Evolutionary conservation across 2,888 invertebrate genomes (phyloP).

Genomic region (Chloroclysta siterata): DNA sequence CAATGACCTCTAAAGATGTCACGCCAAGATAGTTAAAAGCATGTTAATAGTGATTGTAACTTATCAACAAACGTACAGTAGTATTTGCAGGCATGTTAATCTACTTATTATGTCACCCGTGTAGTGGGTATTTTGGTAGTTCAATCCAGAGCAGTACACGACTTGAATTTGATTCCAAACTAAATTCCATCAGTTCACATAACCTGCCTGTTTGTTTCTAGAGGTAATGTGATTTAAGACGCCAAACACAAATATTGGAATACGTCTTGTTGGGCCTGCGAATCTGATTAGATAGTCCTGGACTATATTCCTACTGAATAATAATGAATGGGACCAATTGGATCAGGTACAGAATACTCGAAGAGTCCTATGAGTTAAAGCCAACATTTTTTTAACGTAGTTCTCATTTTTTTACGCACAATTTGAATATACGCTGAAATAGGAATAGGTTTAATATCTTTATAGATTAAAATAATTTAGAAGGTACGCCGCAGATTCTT

Average conservation of each 20-base stretch:
- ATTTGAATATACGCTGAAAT: too few relatives aligned
- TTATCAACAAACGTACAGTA: conserved; percentile 8
- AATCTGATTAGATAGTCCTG: conserved; percentile 72
- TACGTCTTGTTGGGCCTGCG: conserved; percentile 67
- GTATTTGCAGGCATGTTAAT: conserved; percentile 20
- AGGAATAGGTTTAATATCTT: too few relatives aligned
- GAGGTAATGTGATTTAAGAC: conserved; percentile 80
- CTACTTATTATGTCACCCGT: conserved; percentile 31
- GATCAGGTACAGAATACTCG: conserved; percentile 44
- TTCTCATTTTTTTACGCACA: too few relatives aligned
- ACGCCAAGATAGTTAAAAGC: conserved; percentile 13
- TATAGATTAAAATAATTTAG: too few relatives aligned
- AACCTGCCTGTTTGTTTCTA: conserved; percentile 75
- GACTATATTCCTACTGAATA: conserved; percentile 68
- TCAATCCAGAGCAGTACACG: conserved; percentile 56
- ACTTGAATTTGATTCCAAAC: conserved; percentile 78
- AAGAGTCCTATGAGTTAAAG: not conserved
- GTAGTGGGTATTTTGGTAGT: conserved; percentile 32
- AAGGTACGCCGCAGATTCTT: too few relatives aligned
- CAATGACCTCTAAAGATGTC: conserved; percentile 16
- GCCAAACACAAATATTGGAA: conserved; percentile 78
- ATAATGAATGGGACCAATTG: conserved; percentile 54
- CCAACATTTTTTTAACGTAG: too few relatives aligned
- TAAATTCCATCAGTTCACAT: conserved; percentile 76
- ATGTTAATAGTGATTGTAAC: conserved; percentile 8